A percentile compares a stretch with the other conserved stretches of the same genome.
Conservation (phyloP, 2,113 vertebrate species). For the Ciconia maguari region DNA sequence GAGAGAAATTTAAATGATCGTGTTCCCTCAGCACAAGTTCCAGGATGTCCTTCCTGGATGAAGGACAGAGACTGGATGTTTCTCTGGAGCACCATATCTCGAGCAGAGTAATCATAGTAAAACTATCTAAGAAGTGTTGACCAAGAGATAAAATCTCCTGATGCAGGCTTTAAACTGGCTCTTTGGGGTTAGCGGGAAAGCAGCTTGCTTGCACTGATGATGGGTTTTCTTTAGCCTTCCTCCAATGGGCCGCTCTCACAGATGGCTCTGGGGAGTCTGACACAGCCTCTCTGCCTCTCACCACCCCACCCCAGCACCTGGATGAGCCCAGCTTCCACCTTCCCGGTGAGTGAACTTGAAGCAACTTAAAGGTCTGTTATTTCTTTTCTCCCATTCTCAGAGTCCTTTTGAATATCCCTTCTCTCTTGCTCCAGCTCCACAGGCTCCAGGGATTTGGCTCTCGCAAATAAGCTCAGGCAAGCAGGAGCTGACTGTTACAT, state of each 20-base stretch:
- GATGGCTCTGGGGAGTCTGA: fast-evolving
- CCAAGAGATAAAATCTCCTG: background rate
- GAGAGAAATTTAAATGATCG: fast-evolving
- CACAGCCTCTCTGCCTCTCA: background rate
- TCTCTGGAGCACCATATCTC: background rate
- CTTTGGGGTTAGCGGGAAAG: background rate
- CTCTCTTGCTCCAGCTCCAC: slow-evolving; percentile 3
- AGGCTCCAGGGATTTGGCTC: slow-evolving; percentile 55
- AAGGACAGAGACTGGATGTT: background rate
- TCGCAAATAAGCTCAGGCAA: slow-evolving; percentile 45
- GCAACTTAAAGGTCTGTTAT: background rate
- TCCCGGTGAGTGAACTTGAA: background rate
- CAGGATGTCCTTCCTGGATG: background rate
- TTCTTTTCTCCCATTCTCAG: background rate
- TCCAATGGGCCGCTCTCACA: fast-evolving
- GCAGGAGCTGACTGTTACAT: slow-evolving; percentile 66
- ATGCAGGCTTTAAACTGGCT: slow-evolving; percentile 8
- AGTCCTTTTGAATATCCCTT: slow-evolving; percentile 12
- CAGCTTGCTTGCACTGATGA: background rate
- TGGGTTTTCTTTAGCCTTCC: background rate
- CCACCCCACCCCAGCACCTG: background rate
- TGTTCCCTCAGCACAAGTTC: background rate
- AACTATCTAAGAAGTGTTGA: background rate
- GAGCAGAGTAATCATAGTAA: background rate
- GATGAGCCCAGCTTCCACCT: background rate